Evolutionary conservation across 2,888 invertebrate genomes (phyloP).

Genomic region (Neoscelio sp.): DNA sequence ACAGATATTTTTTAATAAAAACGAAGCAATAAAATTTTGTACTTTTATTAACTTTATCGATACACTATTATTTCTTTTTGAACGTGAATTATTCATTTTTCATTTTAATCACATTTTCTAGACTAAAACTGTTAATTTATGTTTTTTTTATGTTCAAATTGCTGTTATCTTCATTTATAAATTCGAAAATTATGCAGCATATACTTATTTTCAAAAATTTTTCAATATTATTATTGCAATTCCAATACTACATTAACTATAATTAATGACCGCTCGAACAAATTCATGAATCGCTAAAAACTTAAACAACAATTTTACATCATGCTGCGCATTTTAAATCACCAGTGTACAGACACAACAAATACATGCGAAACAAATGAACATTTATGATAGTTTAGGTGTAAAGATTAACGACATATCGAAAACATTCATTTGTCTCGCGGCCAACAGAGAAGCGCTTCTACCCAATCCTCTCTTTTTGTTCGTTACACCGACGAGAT

Average conservation of each 20-base stretch:
- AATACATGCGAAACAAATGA: slow-evolving; percentile 55
- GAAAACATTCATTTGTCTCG: slow-evolving; percentile 60
- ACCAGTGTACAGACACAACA: slow-evolving; percentile 26
- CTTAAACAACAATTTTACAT: slow-evolving; percentile 56
- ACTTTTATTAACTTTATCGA: too few relatives aligned
- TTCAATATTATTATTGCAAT: background rate
- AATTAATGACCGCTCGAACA: slow-evolving; percentile 31
- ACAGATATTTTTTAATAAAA: too few relatives aligned
- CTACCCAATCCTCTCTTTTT: slow-evolving; percentile 30
- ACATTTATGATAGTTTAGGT: slow-evolving; percentile 56
- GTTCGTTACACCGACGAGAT: background rate
- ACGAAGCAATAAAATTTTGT: too few relatives aligned
- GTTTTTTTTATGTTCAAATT: too few relatives aligned
- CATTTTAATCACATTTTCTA: too few relatives aligned
- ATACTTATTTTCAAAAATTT: too few relatives aligned
- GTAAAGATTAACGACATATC: slow-evolving; percentile 64
- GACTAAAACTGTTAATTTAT: too few relatives aligned
- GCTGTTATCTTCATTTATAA: too few relatives aligned
- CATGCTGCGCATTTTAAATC: slow-evolving; percentile 59
- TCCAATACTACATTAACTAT: slow-evolving; percentile 3
- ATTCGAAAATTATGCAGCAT: too few relatives aligned
- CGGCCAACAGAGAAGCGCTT: slow-evolving; percentile 34
- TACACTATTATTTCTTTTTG: too few relatives aligned
- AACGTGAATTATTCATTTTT: too few relatives aligned
- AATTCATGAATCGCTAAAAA: slow-evolving; percentile 51